Conservation (phyloP, 1,140 invertebrate genomes). For the Parapsyche elsis region DNA sequence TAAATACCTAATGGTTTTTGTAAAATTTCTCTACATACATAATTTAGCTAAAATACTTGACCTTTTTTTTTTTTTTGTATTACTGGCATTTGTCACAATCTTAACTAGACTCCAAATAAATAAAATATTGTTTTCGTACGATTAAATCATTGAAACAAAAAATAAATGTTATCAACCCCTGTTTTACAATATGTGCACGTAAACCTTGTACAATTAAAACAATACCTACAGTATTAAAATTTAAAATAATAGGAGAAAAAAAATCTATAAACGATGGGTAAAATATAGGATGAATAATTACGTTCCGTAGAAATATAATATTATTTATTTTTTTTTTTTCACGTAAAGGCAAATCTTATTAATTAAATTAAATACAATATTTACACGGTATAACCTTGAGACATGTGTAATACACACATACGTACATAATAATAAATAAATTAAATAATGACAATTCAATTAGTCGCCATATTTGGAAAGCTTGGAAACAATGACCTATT, state of each 20-base stretch:
- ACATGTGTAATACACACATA: too few species aligned
- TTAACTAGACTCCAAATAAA: background rate
- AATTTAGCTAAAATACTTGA: slow-evolving; percentile 27
- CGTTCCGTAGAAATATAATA: background rate
- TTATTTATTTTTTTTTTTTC: background rate
- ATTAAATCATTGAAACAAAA: too few species aligned
- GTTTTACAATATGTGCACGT: background rate
- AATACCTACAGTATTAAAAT: background rate
- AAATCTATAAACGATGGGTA: slow-evolving; percentile 13
- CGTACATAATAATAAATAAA: too few species aligned
- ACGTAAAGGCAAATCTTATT: too few species aligned
- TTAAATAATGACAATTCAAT: too few species aligned
- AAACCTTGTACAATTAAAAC: background rate
- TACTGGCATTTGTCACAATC: slow-evolving; percentile 22
- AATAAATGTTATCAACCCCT: too few species aligned
- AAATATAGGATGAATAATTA: background rate
- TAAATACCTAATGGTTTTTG: background rate
- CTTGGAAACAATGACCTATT: too few species aligned
- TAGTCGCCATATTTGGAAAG: too few species aligned
- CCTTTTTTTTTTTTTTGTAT: slow-evolving; percentile 11
- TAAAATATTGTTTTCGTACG: too few species aligned
- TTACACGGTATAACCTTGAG: too few species aligned
- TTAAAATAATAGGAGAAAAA: slow-evolving; percentile 19
- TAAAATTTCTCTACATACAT: slow-evolving; percentile 23
- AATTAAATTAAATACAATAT: too few species aligned